Base-by-base conservation (phyloP, 2,797 vertebrate species). In the Adrianichthys oophorus region DNA sequence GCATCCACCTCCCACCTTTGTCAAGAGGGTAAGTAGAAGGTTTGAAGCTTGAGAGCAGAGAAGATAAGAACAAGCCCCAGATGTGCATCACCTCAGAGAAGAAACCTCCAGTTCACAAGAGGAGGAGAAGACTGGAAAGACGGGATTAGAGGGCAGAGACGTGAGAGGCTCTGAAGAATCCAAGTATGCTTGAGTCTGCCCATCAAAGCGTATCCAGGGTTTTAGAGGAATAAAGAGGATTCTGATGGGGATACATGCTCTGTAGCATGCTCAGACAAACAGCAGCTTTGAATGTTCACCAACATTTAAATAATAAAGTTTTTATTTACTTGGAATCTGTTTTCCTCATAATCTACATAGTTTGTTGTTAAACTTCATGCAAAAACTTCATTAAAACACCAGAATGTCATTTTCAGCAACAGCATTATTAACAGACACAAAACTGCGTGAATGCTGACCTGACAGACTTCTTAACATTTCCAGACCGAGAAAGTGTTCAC, bases 141-240 rank as follows among this genome's bases (percentile, higher is more conserved):
- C 66, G 56, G 79, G 81, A 89, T 91, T 87, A 85, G 72, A 66
- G 61, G 68, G 69, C 80, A 74, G 50, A 55, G 50, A 61, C 60
- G 17, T 13, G 57, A 65, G 70, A 21, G 57, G 72, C 57, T 76
- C 47, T 52, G 56, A 82, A 89, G 86, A 91, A 86, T 85, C 26
- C 10, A 50, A 18, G 78, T 73, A 76, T 92, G 90, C 83, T 90
- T 87, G 76, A 32, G 70, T 56, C 49, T 66, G 77, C 73, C 87
- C 80, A 82, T 90, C 82, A 87, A 88, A 87, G 86, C 63, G 19
- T 79, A 72, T 78, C 78, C 65, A 63, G 69, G 59, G 57, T 58
- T 73, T 70, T 62, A 70, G 83, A 64, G 55, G 66, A 65, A 53
- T 10, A 23, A 48, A 63, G 41, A 59, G 41, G 44, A 49, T 42